These are phyloP conservation scores for Vulpes vulpes DNA, from an alignment of 2,113 vertebrate species.

Conservation along the genomic window DNA sequence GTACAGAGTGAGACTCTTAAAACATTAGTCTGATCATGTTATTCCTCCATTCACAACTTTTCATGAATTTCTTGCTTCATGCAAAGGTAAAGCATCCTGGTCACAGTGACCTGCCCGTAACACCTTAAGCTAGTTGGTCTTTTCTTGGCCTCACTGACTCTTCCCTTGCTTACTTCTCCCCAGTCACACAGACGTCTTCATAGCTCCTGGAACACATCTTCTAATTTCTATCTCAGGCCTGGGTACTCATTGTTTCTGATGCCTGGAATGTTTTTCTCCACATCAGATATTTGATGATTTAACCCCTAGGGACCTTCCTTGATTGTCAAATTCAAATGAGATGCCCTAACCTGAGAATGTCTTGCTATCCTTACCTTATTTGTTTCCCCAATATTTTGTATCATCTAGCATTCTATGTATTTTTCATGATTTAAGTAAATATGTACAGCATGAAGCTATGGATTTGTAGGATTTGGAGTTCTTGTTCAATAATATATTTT, in stretches of 20 bases:
- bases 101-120: background rate
- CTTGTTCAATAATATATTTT: background rate
- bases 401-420: background rate
- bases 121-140: background rate
- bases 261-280: background rate
- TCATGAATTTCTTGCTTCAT: background rate
- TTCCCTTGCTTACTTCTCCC: background rate
- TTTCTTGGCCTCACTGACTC: background rate
- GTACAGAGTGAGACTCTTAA: background rate
- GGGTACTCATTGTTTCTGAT: background rate
- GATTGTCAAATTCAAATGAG: background rate
- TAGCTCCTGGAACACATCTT: background rate
- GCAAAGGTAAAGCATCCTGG: background rate
- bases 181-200: background rate
- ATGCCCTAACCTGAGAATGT: background rate
- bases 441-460: background rate
- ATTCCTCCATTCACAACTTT: background rate
- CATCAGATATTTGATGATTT: background rate
- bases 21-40: background rate
- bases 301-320: background rate
- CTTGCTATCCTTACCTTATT: background rate
- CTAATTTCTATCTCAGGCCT: background rate
- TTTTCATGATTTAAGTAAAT: conserved; percentile 4
- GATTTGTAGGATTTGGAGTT: background rate
- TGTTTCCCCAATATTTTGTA: background rate